Evolutionary conservation across 2,888 invertebrate genomes (phyloP).

Genomic region (Barypeithes pellucidus): DNA sequence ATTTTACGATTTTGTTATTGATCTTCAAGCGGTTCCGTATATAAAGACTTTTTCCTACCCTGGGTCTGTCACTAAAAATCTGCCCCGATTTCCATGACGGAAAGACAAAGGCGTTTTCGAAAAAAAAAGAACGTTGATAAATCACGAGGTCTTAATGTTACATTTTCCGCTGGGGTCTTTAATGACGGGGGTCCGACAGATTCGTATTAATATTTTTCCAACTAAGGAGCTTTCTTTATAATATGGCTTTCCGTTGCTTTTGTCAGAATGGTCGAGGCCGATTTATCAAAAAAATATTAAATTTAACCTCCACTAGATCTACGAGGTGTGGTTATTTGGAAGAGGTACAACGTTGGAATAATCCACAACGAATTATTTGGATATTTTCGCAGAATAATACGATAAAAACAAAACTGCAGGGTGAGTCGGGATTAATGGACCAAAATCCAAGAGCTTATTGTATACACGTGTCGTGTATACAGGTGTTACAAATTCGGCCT

Average conservation of each 20-base stretch:
- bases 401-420: no score
- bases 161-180: constrained; percentile 36
- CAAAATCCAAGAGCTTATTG: no score
- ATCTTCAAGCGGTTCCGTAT: background rate
- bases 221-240: constrained; percentile 32
- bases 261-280: constrained; percentile 26
- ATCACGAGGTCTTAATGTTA: constrained; percentile 41
- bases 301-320: background rate
- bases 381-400: no score
- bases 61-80: constrained; percentile 21
- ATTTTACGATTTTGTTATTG: background rate
- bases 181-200: constrained; percentile 47
- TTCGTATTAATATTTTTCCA: constrained; percentile 46
- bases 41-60: constrained; percentile 13
- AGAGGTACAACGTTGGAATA: no score
- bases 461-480: no score
- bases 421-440: no score
- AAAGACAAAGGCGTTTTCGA: constrained; percentile 28
- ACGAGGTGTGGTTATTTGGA: no score
- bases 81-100: constrained; percentile 23
- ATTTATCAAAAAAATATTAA: constrained; percentile 37
- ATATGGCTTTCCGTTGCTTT: constrained; percentile 41
- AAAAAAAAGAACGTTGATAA: constrained; percentile 43
- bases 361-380: no score
- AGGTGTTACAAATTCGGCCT: no score